These are phyloP conservation scores for Erynnis tages DNA, from an alignment of 2,888 invertebrate genomes.

Conservation along the genomic window DNA sequence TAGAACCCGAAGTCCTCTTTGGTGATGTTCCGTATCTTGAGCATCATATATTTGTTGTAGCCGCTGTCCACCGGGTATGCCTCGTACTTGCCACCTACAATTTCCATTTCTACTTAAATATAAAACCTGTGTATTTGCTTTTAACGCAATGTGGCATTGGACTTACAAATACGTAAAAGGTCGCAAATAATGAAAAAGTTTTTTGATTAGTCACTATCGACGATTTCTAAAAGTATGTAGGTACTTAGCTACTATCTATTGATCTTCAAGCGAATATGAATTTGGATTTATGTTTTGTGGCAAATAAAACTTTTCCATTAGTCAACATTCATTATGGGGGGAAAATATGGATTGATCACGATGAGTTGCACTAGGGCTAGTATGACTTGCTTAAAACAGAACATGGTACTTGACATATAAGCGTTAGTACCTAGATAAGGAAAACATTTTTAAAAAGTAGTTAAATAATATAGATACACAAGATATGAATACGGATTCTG, in stretches of 20 bases:
- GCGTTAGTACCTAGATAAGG: no score
- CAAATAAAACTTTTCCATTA: conserved; percentile 22
- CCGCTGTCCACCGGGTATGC: conserved; percentile 92
- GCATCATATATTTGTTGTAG: conserved; percentile 95
- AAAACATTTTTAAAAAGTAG: no score
- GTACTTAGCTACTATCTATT: no score
- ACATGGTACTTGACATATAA: no score
- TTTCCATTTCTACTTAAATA: conserved; percentile 84
- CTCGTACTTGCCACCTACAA: conserved; percentile 94
- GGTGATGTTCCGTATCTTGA: conserved; percentile 92
- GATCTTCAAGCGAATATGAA: no score
- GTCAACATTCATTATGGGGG: conserved; percentile 9
- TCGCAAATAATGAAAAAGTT: no score
- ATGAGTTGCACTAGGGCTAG: conserved; percentile 1
- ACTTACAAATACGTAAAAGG: neutral
- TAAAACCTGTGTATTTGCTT: conserved; percentile 55
- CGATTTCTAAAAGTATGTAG: no score
- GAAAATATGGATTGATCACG: conserved; percentile 13
- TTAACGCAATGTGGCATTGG: neutral
- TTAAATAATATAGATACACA: no score
- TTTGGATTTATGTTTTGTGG: conserved; percentile 3
- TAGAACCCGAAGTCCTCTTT: conserved; percentile 93
- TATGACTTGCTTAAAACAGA: neutral
- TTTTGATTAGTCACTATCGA: no score
- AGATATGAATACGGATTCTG: no score